These are phyloP conservation scores for Ursus arctos DNA, from an alignment of 2,113 vertebrate genomes.

Conservation along the genomic window DNA sequence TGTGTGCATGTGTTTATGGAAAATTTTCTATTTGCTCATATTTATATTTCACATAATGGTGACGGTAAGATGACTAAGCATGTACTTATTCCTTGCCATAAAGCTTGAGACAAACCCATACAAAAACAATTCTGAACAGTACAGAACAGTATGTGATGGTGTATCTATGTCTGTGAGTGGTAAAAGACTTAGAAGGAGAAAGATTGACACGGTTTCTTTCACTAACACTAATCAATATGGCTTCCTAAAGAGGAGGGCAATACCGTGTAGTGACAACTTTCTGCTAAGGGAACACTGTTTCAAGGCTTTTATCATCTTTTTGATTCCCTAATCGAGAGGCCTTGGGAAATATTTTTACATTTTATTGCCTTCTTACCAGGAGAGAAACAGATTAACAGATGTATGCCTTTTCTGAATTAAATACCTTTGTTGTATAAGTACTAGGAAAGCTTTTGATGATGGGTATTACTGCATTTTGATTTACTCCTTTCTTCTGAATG, in stretches of 20 bases:
- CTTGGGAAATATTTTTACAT: slow-evolving; percentile 43
- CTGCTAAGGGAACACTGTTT: background rate
- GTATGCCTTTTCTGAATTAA: slow-evolving; percentile 52
- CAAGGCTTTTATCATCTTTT: slow-evolving; percentile 14
- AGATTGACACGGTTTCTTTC: background rate
- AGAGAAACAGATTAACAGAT: slow-evolving; percentile 23
- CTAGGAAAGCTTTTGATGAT: slow-evolving; percentile 12
- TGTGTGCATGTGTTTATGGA: background rate
- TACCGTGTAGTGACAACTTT: background rate
- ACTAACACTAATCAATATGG: background rate
- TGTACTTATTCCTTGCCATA: background rate
- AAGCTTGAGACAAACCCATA: background rate
- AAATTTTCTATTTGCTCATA: background rate
- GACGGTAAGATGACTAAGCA: background rate
- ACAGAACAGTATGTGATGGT: background rate
- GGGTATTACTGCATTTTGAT: background rate
- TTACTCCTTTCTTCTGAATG: background rate
- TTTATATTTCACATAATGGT: background rate
- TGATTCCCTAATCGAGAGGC: background rate
- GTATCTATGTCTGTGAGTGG: background rate
- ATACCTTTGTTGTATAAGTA: background rate
- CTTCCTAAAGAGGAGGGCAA: background rate
- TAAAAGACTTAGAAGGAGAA: background rate
- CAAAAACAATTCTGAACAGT: background rate
- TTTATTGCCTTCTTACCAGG: slow-evolving; percentile 6